Evolutionary conservation across 1,140 invertebrate species (phyloP).

Genomic region (Archivesica marissinica): DNA sequence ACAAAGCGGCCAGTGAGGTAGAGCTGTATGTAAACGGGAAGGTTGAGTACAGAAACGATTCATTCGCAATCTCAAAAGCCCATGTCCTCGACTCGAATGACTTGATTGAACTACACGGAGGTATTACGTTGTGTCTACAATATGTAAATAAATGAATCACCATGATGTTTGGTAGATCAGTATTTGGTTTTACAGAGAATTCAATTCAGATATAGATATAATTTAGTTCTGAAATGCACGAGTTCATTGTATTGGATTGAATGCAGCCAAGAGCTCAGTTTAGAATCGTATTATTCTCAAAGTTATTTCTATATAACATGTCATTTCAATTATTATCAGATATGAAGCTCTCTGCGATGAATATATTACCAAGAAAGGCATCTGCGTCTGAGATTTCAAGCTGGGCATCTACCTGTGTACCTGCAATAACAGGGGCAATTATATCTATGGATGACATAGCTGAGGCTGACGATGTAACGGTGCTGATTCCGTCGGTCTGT

Average conservation of each 20-base stretch:
- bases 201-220: too few relatives aligned
- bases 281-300: too few relatives aligned
- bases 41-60: not conserved
- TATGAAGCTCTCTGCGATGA: not conserved
- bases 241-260: too few relatives aligned
- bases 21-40: not conserved
- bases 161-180: not conserved
- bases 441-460: not conserved
- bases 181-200: too few relatives aligned
- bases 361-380: not conserved
- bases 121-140: too few relatives aligned
- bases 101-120: not conserved
- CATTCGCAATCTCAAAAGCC: not conserved
- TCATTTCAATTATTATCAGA: not conserved
- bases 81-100: not conserved
- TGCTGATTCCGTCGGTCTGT: slow-evolving; percentile 18
- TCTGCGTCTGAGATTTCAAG: not conserved
- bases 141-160: too few relatives aligned
- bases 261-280: too few relatives aligned
- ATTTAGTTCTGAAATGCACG: too few relatives aligned
- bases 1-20: not conserved
- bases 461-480: not conserved
- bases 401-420: not conserved
- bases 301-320: too few relatives aligned
- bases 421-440: not conserved